Percentiles rank a stretch among this genome's conserved stretches.
Evolutionary conservation across 2,113 vertebrate species (phyloP).

Genomic region (Gallinago jamesoni): DNA sequence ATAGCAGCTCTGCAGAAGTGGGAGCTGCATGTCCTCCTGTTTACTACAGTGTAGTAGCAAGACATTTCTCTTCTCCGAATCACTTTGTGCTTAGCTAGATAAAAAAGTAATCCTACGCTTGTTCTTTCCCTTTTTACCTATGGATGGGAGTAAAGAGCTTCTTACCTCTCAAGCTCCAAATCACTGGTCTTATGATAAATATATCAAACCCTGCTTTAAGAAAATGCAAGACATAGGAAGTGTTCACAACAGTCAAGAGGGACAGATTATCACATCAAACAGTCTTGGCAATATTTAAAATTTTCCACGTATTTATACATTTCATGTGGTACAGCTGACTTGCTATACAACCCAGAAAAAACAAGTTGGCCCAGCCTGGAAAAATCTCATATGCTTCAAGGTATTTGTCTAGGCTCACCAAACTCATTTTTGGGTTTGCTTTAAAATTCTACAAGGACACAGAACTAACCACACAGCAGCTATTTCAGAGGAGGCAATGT

Average conservation of each 20-base stretch:
- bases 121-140: neutral
- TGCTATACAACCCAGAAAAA: constrained; percentile 21
- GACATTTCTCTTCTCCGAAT: neutral
- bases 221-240: constrained; percentile 10
- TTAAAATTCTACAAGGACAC: constrained; percentile 26
- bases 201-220: neutral
- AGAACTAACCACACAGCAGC: neutral
- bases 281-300: constrained; percentile 28
- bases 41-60: neutral
- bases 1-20: neutral
- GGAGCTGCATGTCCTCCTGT: neutral
- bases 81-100: neutral
- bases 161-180: neutral
- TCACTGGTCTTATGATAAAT: neutral
- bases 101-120: neutral
- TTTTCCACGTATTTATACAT: constrained; percentile 27
- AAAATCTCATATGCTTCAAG: constrained; percentile 29
- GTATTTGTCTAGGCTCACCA: constrained; percentile 35
- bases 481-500: neutral
- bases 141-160: constrained; percentile 13
- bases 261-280: constrained; percentile 20
- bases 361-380: neutral
- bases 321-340: neutral
- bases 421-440: constrained; percentile 26
- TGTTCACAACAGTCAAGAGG: neutral